These are phyloP conservation scores for Anastrepha ludens DNA, from an alignment of 1,140 invertebrate genomes.

Conservation along the genomic window DNA sequence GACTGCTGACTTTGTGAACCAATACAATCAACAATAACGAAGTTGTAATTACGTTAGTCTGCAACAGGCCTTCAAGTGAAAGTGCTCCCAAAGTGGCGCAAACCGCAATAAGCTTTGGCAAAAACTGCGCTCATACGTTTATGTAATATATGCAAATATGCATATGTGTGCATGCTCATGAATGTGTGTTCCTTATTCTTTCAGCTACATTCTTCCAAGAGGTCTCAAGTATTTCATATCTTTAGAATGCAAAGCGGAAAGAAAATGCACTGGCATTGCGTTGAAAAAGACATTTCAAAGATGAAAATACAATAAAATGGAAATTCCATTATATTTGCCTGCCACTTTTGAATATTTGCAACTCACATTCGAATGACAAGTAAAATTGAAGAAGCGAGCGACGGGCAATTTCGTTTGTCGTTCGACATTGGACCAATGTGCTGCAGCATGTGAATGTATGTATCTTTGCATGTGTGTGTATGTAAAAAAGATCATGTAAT, in stretches of 20 bases:
- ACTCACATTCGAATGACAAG: background rate
- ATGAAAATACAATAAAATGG: constrained; percentile 6
- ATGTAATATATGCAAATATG: background rate
- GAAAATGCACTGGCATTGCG: background rate
- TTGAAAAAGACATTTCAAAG: background rate
- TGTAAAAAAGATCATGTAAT: too few relatives aligned
- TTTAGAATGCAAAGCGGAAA: background rate
- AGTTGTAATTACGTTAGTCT: background rate
- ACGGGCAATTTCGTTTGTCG: background rate
- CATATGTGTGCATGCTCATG: background rate
- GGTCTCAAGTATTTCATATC: background rate
- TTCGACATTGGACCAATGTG: too few relatives aligned
- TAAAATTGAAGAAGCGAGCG: background rate
- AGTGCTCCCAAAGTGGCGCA: background rate
- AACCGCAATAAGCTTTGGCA: background rate
- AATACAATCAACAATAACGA: background rate
- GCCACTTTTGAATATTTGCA: constrained; percentile 1
- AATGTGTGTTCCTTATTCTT: background rate
- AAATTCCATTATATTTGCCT: background rate
- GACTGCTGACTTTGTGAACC: background rate
- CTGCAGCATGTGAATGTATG: too few relatives aligned
- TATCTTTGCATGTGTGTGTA: too few relatives aligned
- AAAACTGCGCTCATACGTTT: background rate
- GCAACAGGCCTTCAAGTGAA: background rate
- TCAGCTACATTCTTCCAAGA: background rate